phyloP scores from a whole-genome alignment of 2,888 invertebrate species.

The Deroplatys truncata region DNA sequence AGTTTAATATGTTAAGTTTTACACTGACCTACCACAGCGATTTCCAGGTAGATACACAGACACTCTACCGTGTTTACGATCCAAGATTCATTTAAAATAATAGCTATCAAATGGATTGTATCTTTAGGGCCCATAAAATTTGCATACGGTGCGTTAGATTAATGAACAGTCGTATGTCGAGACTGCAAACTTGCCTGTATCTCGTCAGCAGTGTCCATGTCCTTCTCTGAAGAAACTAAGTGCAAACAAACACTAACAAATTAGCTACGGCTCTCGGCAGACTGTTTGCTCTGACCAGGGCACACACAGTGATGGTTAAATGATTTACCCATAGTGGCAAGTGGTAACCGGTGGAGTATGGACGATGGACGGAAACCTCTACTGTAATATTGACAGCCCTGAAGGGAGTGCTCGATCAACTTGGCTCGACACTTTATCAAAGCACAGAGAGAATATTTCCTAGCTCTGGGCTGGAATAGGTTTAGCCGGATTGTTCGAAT shows the following conservation, averaged over 20 bases:
- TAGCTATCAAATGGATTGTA: too few species aligned
- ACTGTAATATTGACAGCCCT: background rate
- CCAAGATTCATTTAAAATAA: too few species aligned
- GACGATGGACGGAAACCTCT: background rate
- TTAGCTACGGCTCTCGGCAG: background rate
- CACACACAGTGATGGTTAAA: background rate
- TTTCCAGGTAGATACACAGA: too few species aligned
- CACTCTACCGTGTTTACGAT: too few species aligned
- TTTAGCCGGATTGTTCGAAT: background rate
- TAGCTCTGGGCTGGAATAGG: too few species aligned
- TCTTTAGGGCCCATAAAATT: too few species aligned
- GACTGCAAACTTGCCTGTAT: background rate
- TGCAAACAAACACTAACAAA: background rate
- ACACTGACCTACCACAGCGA: too few species aligned
- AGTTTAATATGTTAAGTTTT: too few species aligned
- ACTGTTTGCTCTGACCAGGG: background rate
- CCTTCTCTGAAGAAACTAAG: background rate
- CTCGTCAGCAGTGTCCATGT: background rate
- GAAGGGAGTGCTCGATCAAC: slow-evolving; percentile 5
- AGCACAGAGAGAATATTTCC: background rate
- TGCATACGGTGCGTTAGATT: background rate
- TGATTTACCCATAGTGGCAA: background rate
- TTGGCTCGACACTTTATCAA: background rate
- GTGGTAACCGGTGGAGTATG: background rate
- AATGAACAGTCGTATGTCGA: background rate